These are phyloP conservation scores for Polypterus senegalus DNA, from an alignment of 2,113 vertebrate species.

Conservation along the genomic window DNA sequence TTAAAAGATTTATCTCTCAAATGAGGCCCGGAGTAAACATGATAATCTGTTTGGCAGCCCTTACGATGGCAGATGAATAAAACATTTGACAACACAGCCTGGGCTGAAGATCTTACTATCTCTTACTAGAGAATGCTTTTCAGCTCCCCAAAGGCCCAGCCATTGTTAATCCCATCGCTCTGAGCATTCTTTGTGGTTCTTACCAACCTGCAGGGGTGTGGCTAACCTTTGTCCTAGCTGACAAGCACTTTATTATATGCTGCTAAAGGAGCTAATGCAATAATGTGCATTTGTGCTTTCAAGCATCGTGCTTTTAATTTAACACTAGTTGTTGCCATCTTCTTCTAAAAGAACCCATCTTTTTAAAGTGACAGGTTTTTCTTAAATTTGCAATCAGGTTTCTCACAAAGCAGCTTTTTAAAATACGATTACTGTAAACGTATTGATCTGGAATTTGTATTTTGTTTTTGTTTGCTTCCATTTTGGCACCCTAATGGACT, in stretches of 20 bases:
- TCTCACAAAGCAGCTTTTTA: conserved; percentile 46
- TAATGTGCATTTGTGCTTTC: conserved; percentile 41
- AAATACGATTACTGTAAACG: conserved; percentile 2
- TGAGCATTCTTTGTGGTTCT: conserved; percentile 40
- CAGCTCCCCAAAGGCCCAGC: conserved; percentile 34
- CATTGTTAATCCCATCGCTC: conserved; percentile 48
- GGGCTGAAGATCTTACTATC: conserved; percentile 61
- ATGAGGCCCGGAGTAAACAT: conserved; percentile 71
- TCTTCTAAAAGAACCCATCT: conserved; percentile 26
- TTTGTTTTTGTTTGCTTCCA: too few relatives aligned
- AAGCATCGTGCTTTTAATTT: conserved; percentile 22
- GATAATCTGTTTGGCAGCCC: conserved; percentile 74
- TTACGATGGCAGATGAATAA: conserved; percentile 69
- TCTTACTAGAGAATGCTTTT: conserved; percentile 53
- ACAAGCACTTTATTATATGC: conserved; percentile 46
- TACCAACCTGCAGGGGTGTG: conserved; percentile 37
- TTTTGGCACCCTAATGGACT: too few relatives aligned
- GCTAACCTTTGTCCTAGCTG: conserved; percentile 39
- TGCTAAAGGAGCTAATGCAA: conserved; percentile 45
- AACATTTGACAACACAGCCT: conserved; percentile 62
- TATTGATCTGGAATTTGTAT: too few relatives aligned
- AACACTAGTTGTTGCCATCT: conserved; percentile 14
- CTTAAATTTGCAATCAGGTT: conserved; percentile 49
- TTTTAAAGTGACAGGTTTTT: conserved; percentile 43
- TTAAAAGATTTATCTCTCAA: conserved; percentile 76